Conservation (phyloP, 2,888 invertebrate species). For the Hetaerina titia region DNA sequence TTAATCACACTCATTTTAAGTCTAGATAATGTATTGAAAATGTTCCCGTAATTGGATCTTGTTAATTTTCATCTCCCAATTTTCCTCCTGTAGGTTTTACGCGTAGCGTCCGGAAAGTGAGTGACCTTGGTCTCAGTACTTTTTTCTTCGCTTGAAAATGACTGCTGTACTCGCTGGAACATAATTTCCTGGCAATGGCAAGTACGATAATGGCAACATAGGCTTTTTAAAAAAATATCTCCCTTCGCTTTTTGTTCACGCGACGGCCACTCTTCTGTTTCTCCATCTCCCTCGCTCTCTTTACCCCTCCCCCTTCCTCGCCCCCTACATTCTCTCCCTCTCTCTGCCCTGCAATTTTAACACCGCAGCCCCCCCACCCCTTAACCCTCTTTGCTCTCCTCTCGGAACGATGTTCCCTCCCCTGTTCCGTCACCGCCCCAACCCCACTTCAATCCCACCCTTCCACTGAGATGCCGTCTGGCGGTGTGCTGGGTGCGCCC, state of each 20-base stretch:
- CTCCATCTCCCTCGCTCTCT: not conserved
- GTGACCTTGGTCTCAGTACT: not conserved
- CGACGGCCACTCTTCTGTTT: not conserved
- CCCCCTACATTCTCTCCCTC: not conserved
- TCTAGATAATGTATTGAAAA: not conserved
- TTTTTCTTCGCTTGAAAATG: not conserved
- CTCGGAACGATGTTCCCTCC: not conserved
- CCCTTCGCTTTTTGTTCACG: not conserved
- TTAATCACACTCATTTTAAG: not conserved
- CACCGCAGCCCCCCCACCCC: not conserved
- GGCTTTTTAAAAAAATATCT: not conserved
- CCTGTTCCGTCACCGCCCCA: not conserved
- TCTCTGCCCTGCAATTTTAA: slow-evolving; percentile 2
- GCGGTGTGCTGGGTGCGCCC: not conserved
- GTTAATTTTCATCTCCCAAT: not conserved
- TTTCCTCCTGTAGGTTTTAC: not conserved
- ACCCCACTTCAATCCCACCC: not conserved
- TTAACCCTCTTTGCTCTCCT: not conserved
- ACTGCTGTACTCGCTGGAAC: slow-evolving; percentile 15
- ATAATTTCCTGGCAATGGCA: slow-evolving; percentile 32
- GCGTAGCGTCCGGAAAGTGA: not conserved
- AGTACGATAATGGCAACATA: slow-evolving; percentile 16
- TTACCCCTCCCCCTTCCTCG: not conserved
- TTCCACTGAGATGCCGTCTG: slow-evolving; percentile 27
- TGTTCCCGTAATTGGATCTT: not conserved